phyloP scores from a whole-genome alignment of 2,888 invertebrate genomes.

The Dilophus febrilis region DNA sequence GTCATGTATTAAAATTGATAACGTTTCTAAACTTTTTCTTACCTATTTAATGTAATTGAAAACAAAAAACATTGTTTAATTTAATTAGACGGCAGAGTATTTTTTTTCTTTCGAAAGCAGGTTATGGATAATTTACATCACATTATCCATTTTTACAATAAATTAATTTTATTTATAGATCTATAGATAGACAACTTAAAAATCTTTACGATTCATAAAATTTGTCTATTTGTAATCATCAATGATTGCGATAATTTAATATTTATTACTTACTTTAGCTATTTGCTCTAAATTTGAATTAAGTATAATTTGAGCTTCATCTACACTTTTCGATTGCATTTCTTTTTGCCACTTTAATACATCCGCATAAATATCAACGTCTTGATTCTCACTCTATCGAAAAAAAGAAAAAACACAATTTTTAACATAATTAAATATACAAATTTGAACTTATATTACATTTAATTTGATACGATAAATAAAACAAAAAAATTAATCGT shows the following conservation, averaged over 20 bases:
- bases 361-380: conserved; percentile 45
- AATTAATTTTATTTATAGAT: too few relatives aligned
- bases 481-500: background rate
- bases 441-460: background rate
- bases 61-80: too few relatives aligned
- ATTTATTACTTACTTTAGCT: conserved; percentile 43
- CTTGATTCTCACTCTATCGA: conserved; percentile 30
- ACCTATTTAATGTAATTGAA: conserved; percentile 46
- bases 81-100: too few relatives aligned
- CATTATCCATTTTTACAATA: too few relatives aligned
- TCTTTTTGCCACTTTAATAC: conserved; percentile 51
- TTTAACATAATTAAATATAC: background rate
- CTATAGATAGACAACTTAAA: too few relatives aligned
- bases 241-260: background rate
- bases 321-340: conserved; percentile 52
- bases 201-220: too few relatives aligned
- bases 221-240: too few relatives aligned
- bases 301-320: conserved; percentile 55
- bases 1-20: conserved; percentile 48
- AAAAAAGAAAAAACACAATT: background rate
- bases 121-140: too few relatives aligned
- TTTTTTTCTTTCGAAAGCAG: too few relatives aligned
- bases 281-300: conserved; percentile 64
- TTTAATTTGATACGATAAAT: background rate
- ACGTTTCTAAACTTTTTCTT: conserved; percentile 60